A percentile compares a stretch with the other conserved stretches of the same genome.
These are phyloP conservation scores for Rhinophrynus dorsalis DNA, from an alignment of 2,797 vertebrate species.

Conservation along the genomic window DNA sequence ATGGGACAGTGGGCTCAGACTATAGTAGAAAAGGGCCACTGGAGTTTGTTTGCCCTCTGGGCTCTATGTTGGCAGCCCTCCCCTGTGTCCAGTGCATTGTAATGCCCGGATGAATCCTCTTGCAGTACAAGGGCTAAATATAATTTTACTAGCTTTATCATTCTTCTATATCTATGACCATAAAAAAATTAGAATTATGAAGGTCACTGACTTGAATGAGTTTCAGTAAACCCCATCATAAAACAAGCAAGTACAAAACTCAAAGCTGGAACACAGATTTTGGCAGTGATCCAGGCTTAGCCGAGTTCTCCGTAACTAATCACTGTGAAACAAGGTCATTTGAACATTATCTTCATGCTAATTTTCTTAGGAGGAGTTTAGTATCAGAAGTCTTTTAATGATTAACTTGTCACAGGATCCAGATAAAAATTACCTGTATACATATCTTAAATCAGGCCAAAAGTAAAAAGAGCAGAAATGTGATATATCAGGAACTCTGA, in stretches of 20 bases:
- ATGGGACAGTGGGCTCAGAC: too few species aligned
- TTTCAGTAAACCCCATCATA: background rate
- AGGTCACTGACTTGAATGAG: background rate
- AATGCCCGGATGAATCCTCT: too few species aligned
- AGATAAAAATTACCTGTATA: background rate
- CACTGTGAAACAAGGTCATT: slow-evolving; percentile 3
- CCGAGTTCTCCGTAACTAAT: background rate
- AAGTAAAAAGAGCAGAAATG: too few species aligned
- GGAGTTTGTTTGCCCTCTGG: too few species aligned
- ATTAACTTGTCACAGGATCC: slow-evolving; percentile 7
- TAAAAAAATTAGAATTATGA: too few species aligned
- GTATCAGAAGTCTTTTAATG: background rate
- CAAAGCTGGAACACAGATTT: background rate
- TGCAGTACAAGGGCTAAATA: too few species aligned
- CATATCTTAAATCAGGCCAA: background rate
- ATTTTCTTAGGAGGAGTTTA: background rate
- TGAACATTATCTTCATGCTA: background rate
- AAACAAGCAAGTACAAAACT: background rate
- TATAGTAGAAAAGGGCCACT: too few species aligned
- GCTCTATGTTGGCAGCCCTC: too few species aligned
- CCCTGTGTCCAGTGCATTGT: too few species aligned
- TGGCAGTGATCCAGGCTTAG: background rate
- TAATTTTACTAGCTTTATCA: too few species aligned
- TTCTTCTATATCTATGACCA: too few species aligned
- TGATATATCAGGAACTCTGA: too few species aligned